Percentiles rank a stretch among this genome's conserved stretches.
These are phyloP conservation scores for Trichacis sp. DNA, from an alignment of 2,888 invertebrate genomes.

Conservation along the genomic window DNA sequence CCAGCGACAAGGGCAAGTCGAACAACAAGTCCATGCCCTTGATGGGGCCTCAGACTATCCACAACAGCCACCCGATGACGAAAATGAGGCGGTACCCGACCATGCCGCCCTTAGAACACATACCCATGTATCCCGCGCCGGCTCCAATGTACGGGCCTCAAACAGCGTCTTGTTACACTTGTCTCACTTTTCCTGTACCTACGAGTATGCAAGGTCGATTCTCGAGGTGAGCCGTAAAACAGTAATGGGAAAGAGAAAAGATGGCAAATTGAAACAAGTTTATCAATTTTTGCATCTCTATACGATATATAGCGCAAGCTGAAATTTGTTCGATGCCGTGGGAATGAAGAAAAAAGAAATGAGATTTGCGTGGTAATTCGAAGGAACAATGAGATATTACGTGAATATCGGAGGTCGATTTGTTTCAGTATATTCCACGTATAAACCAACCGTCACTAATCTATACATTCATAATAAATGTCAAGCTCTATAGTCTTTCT, in stretches of 20 bases:
- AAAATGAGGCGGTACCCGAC: conserved; percentile 62
- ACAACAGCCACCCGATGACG: conserved; percentile 57
- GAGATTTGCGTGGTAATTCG: not conserved
- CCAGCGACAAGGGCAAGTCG: conserved; percentile 51
- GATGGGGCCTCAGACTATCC: conserved; percentile 56
- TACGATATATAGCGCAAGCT: no score
- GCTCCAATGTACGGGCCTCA: conserved; percentile 62
- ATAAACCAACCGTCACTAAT: not conserved
- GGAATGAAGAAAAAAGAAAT: not conserved
- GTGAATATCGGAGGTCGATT: not conserved
- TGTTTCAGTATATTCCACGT: not conserved
- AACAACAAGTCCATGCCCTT: conserved; percentile 53
- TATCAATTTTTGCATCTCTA: no score
- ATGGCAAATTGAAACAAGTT: no score
- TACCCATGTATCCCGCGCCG: conserved; percentile 64
- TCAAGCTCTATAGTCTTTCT: not conserved
- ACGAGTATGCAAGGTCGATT: conserved; percentile 62
- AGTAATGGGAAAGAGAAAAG: no score
- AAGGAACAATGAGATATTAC: not conserved
- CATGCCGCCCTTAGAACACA: conserved; percentile 60
- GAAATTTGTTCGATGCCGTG: not conserved
- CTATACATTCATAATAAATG: conserved; percentile 3
- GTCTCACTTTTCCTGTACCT: conserved; percentile 63
- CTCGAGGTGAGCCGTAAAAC: conserved; percentile 59
- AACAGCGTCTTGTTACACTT: conserved; percentile 63